Percentiles rank a stretch among this genome's conserved stretches.
Conservation (phyloP, 2,888 invertebrate genomes). For the Agrotis segetum region DNA sequence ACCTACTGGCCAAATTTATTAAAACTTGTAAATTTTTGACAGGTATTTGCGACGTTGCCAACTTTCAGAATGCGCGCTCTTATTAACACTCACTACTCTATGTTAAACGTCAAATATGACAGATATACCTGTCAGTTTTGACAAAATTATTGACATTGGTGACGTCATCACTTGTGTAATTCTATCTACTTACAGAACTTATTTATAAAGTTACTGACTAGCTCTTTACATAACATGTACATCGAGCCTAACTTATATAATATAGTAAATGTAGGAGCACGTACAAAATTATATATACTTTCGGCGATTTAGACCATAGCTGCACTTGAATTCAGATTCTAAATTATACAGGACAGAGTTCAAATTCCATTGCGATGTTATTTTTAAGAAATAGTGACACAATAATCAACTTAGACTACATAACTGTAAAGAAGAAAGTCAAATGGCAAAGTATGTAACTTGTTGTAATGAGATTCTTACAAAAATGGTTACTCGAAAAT, state of each 20-base stretch:
- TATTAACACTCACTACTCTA: no score
- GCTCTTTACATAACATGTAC: constrained; percentile 67
- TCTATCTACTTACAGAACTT: constrained; percentile 45
- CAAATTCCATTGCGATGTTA: neutral
- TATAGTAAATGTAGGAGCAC: neutral
- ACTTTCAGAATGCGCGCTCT: no score
- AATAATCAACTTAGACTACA: neutral
- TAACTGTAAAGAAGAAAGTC: neutral
- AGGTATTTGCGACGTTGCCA: no score
- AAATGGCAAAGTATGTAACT: neutral
- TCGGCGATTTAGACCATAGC: constrained; percentile 32
- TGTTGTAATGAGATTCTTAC: neutral
- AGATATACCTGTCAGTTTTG: no score
- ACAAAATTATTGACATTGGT: neutral
- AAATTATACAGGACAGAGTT: neutral
- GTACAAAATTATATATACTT: constrained; percentile 34
- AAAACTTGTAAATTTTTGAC: no score
- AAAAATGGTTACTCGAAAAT: neutral
- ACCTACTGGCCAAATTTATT: no score
- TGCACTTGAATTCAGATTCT: constrained; percentile 18
- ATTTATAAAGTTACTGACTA: constrained; percentile 67
- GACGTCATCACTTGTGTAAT: constrained; percentile 6
- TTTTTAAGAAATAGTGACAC: neutral
- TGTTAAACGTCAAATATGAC: no score
- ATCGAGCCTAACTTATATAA: constrained; percentile 30